A percentile compares a stretch with the other conserved stretches of the same genome.
Evolutionary conservation across 1,140 invertebrate genomes (phyloP).

Genomic region (Leguminivora glycinivorella): DNA sequence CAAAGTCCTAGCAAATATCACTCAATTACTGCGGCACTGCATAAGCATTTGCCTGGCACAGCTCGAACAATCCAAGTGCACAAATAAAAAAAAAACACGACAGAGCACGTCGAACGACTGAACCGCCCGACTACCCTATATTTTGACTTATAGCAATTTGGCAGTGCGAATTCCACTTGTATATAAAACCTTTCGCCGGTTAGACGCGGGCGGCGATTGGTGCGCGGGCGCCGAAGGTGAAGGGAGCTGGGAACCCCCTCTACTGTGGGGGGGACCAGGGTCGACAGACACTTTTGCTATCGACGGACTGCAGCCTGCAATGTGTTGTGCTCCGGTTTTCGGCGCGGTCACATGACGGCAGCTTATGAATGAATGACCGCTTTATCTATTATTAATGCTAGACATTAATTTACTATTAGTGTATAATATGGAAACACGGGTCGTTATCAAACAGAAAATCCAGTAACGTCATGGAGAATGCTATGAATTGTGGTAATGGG

Average conservation of each 20-base stretch:
- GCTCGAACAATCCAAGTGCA: conserved; percentile 47
- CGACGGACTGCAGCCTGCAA: conserved; percentile 52
- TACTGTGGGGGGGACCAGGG: conserved; percentile 58
- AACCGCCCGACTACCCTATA: conserved; percentile 79
- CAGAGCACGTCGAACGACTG: conserved; percentile 55
- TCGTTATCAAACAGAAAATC: neutral
- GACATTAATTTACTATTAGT: neutral
- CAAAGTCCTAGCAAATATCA: conserved; percentile 49
- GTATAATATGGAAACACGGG: neutral
- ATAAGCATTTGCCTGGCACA: conserved; percentile 60
- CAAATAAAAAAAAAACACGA: conserved; percentile 32
- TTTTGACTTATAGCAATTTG: conserved; percentile 79
- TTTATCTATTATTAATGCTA: neutral
- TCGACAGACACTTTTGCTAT: conserved; percentile 76
- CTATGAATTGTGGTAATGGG: neutral
- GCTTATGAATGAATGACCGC: neutral
- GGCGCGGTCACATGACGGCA: conserved; percentile 39
- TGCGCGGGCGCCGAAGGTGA: conserved; percentile 66
- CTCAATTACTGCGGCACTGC: conserved; percentile 55
- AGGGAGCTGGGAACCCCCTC: conserved; percentile 70
- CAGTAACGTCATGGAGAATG: neutral
- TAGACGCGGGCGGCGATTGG: conserved; percentile 71
- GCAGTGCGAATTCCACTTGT: conserved; percentile 75
- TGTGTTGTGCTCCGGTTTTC: conserved; percentile 46
- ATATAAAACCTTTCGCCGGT: conserved; percentile 80